Evolutionary conservation across 2,797 vertebrate species (phyloP).

Genomic region (Gastrophryne carolinensis): DNA sequence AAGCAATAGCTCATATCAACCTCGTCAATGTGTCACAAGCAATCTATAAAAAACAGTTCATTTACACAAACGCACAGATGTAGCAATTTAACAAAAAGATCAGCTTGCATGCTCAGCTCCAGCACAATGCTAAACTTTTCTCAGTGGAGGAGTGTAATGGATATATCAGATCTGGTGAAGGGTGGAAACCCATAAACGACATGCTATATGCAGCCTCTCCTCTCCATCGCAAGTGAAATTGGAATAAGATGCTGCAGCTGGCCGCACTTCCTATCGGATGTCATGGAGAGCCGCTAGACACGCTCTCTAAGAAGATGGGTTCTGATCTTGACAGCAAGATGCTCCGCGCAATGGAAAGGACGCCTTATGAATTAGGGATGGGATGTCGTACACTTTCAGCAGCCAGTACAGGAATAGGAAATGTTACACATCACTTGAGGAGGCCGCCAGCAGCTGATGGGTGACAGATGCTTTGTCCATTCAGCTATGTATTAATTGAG

Average conservation of each 20-base stretch:
- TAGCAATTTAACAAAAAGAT: constrained; percentile 35
- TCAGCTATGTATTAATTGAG: background rate
- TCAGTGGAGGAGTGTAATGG: constrained; percentile 34
- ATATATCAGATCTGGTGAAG: constrained; percentile 13
- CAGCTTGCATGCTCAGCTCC: constrained; percentile 32
- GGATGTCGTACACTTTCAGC: background rate
- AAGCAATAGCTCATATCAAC: constrained; percentile 38
- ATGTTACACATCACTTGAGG: constrained; percentile 1
- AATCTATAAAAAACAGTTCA: constrained; percentile 44
- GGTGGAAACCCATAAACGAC: constrained; percentile 14
- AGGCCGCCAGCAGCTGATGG: constrained; percentile 17
- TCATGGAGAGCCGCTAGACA: background rate
- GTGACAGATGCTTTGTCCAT: constrained; percentile 2
- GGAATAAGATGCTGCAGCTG: constrained; percentile 26
- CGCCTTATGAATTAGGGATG: background rate
- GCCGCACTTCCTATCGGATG: constrained; percentile 5
- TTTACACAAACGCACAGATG: constrained; percentile 33
- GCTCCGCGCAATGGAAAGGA: background rate
- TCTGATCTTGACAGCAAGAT: constrained; percentile 10
- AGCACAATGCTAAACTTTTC: constrained; percentile 19
- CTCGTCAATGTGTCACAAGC: constrained; percentile 35
- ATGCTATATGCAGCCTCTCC: background rate
- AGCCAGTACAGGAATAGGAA: constrained; percentile 9
- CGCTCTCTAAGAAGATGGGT: background rate
- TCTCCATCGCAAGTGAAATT: background rate